Conservation (phyloP, 2,888 invertebrate genomes). For the Octonoba sinensis region DNA sequence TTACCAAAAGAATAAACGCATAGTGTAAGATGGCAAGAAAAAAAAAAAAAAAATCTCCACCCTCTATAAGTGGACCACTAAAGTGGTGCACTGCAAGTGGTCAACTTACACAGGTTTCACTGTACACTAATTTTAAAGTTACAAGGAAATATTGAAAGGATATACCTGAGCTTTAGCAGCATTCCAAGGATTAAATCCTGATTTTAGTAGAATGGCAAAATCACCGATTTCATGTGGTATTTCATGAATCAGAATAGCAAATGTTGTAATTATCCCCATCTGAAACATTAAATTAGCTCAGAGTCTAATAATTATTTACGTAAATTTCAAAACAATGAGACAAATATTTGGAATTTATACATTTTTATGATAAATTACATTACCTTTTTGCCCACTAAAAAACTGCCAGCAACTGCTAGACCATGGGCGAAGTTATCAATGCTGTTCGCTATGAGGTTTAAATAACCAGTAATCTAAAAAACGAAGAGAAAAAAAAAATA, state of each 20-base stretch:
- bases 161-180: conserved; percentile 90
- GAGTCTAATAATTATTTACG: too few relatives aligned
- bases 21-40: too few relatives aligned
- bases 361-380: conserved; percentile 12
- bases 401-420: conserved; percentile 96
- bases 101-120: too few relatives aligned
- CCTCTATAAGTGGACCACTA: too few relatives aligned
- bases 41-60: too few relatives aligned
- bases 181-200: conserved; percentile 92
- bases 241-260: conserved; percentile 94
- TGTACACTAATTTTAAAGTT: too few relatives aligned
- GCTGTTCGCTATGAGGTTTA: conserved; percentile 95
- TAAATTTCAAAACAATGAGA: too few relatives aligned
- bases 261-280: conserved; percentile 91
- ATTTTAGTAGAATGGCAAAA: conserved; percentile 90
- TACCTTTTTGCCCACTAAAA: conserved; percentile 85
- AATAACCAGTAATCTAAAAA: conserved; percentile 79
- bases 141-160: too few relatives aligned
- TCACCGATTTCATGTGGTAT: conserved; percentile 99
- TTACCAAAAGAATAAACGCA: too few relatives aligned
- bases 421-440: conserved; percentile 99
- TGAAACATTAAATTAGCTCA: conserved; percentile 70
- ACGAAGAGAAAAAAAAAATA: neutral
- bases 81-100: too few relatives aligned
- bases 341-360: neutral